Conservation (phyloP, 2,888 invertebrate genomes). For the Lithophane ornitopus region DNA sequence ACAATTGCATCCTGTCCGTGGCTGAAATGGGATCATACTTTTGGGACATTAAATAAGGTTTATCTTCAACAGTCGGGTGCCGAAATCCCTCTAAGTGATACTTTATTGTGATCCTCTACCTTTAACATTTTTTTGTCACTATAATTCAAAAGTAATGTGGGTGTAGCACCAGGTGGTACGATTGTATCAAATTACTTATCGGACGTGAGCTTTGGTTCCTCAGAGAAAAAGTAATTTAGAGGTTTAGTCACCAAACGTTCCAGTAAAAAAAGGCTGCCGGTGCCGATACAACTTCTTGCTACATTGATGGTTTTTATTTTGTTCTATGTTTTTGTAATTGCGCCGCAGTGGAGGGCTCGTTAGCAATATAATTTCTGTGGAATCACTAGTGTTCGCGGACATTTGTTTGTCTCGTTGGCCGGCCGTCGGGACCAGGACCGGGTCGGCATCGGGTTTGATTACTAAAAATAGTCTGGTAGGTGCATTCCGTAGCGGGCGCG, state of each 20-base stretch:
- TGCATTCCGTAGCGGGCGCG: constrained; percentile 80
- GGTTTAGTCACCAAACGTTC: constrained; percentile 47
- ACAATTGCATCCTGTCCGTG: constrained; percentile 43
- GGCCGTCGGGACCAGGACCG: constrained; percentile 69
- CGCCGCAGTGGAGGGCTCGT: constrained; percentile 67
- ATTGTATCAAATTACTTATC: constrained; percentile 81
- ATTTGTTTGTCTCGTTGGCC: constrained; percentile 76
- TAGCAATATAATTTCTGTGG: constrained; percentile 71
- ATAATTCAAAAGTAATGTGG: constrained; percentile 79
- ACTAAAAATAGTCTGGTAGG: constrained; percentile 87
- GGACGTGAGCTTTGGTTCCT: constrained; percentile 58
- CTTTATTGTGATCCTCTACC: constrained; percentile 77
- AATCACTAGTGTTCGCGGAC: constrained; percentile 76
- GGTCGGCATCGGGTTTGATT: constrained; percentile 84
- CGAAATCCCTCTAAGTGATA: constrained; percentile 76
- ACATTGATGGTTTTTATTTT: constrained; percentile 51
- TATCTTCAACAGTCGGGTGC: constrained; percentile 72
- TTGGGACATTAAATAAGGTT: constrained; percentile 60
- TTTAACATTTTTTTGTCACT: constrained; percentile 76
- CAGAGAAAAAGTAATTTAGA: constrained; percentile 54
- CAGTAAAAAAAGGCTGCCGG: constrained; percentile 49
- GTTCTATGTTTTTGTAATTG: constrained; percentile 66
- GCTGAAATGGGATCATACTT: constrained; percentile 46
- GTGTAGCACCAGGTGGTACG: constrained; percentile 78
- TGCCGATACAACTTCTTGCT: constrained; percentile 43